Evolutionary conservation across 2,113 vertebrate species (phyloP), one percentile per base, ranked within the genome.

Genomic region (Origma solitaria): DNA sequence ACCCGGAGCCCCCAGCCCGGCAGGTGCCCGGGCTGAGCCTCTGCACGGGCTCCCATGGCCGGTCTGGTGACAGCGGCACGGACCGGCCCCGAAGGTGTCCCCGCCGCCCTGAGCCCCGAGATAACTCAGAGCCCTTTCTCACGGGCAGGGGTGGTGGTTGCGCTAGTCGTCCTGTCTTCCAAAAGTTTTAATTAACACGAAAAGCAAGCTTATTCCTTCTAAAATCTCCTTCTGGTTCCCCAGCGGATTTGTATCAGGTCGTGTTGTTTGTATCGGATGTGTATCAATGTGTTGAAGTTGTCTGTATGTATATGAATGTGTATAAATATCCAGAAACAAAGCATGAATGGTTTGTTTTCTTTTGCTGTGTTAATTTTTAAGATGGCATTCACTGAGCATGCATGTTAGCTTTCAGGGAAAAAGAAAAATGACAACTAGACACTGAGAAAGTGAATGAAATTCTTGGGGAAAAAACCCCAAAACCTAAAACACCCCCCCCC

Each of bases 101-200:
- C 40, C 15, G 25, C 27, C 28, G 33, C 45, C 47, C 45, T 45
- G 42, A 6, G 21, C 21, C 24, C 51, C 2, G 6, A 1, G 58
- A 0, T 17, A 50, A 4, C 51, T 17, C 28, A 1, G 50, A 68
- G 50, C 68, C 11, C 60, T 21, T 25, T 8, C 11, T 0, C 42
- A 0, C 5, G 30, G 10, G 58, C 16, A 3, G 24, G 11, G 54
- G 3, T 7, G 22, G 13, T 35, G 56, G 53, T 37, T 51, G 51
- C 37, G 0, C 64, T 35, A 2, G 37, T 20, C 35, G 3, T 30
- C 5, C 16, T 15, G 24, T 11, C 31, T 28, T 53, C 37, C 44
- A 8, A 80, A 97, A 96, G 64, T 96, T 97, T 88, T 56, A 76
- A 88, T 94, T 93, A 82, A 92, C 30, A 77, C 31, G 11, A 70